Base-by-base conservation (phyloP, 1,140 invertebrate species). In the Anadara kagoshimensis region DNA sequence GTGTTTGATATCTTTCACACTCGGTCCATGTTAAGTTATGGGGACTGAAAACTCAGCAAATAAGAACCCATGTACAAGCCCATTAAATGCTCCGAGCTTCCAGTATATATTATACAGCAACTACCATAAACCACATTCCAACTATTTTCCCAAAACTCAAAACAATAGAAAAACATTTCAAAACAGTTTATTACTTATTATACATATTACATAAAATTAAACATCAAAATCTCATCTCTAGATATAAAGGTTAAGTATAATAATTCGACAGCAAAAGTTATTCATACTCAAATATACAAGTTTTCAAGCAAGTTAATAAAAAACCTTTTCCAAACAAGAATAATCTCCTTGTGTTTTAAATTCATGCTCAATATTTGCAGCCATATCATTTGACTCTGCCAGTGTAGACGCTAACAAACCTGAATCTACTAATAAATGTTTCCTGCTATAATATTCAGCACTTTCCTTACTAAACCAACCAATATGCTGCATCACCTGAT, bases 361-460 rank as follows among this genome's bases (percentile, higher is more conserved):
- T 58, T 68, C 43, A 45, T 47, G 14, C 26, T 68, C 43, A 41
- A 47, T 10, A 62, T 36, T 58, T 26, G 20, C 36, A 45, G 41
- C 24, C 14, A 24, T 8, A n/a, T 47, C 44, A 44, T 14, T 36
- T 26, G 56, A 68, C 24, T 68, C 41, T 29, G 54, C 66, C 18
- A 68, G 26, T 18, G 53, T 57, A 7, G 65, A 69, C n/a, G 66
- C 66, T 36, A 69, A 56, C 29, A 45, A n/a, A 47, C n/a, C 53
- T 11, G 66, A 47, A 11, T 69, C 66, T 11, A 61, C 56, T 12
- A 69, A 20, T 12, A 10, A 45, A 59, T 29, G 8, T 18, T 26
- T 51, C 22, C 67, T 49, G 61, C 67, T 59, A 66, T 70, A 75
- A 59, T 75, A 75, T 47, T 69, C 53, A 22, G 62, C 73, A 54